Conservation (phyloP, 2,888 invertebrate species). For the Phorcus lineatus region DNA sequence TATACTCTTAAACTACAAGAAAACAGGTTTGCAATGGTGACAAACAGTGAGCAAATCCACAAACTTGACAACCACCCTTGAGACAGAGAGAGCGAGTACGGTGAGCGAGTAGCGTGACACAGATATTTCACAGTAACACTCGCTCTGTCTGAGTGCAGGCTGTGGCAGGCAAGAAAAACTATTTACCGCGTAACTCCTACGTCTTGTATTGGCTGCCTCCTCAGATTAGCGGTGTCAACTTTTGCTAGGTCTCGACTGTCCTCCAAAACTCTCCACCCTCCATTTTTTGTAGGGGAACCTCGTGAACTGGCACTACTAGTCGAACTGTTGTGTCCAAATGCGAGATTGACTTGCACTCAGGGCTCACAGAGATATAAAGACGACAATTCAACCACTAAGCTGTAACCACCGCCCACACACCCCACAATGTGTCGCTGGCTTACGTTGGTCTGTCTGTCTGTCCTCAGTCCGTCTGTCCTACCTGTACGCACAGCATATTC, state of each 20-base stretch:
- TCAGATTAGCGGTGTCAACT: not conserved
- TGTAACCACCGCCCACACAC: conserved; percentile 8
- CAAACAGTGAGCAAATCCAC: not conserved
- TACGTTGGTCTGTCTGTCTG: not conserved
- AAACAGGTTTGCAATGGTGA: not conserved
- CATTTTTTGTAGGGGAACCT: not conserved
- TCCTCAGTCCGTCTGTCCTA: not conserved
- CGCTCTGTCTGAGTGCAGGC: not conserved
- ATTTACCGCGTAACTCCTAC: not conserved
- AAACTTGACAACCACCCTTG: not conserved
- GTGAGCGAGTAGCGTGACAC: conserved; percentile 18
- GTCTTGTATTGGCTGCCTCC: not conserved
- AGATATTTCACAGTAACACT: conserved; percentile 9
- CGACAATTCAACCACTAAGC: not conserved
- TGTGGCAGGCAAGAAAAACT: not conserved
- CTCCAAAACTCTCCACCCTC: too few relatives aligned
- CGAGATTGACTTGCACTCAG: not conserved
- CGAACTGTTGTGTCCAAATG: not conserved
- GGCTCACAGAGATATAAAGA: not conserved
- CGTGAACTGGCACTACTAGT: not conserved
- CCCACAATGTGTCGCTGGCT: not conserved
- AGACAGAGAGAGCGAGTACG: conserved; percentile 7
- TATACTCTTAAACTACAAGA: too few relatives aligned
- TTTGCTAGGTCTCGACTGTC: too few relatives aligned
- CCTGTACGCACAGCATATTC: not conserved